Base-by-base conservation (phyloP, 2,888 invertebrate genomes). In the Arctia plantaginis region DNA sequence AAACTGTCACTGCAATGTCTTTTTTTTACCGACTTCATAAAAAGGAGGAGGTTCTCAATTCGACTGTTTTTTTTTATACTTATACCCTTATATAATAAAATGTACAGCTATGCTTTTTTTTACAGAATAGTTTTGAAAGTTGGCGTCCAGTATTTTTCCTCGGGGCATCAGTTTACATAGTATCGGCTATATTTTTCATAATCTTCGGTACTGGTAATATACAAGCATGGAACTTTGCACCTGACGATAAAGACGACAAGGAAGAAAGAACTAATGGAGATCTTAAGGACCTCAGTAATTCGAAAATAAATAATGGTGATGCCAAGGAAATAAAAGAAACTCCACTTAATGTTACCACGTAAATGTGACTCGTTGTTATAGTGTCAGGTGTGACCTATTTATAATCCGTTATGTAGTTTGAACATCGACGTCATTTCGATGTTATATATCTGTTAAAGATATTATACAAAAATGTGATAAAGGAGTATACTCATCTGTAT, bases 101-200 rank as follows among this genome's bases (percentile, higher is more conserved):
- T 44, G 12, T 64, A 78, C 74, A 59, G n/a, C 59, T 75, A 62
- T 59, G 73, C 23, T 59, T 18, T 77, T 77, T 73, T 35, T 94
- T 94, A 77, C 91, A 98, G 98, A 97, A 97, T 84, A 97, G 97
- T 65, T 95, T 98, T 78, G 95, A 96, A 67, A 97, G 97, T 87
- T 98, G 98, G 98, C 96, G 97, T 72, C 96, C 96, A 69, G 96
- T 98, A 76, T 98, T 98, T 89, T 96, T 97, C 90, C 96, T 98
- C 68, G 98, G 98, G 7, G 97, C 97, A 1, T 95, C 96, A 13
- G 97, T 97, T 13, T 98, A 98, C 83, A 96, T 97, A 23, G 93
- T 97, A 15, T 97, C 97, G 0, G 98, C 98, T 0, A 74, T 97
- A 59, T 91, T 98, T 72, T 98, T 97, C 90, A 96, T 97, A 89